phyloP scores from a whole-genome alignment of 2,888 invertebrate genomes.

The Rhagonycha lutea region DNA sequence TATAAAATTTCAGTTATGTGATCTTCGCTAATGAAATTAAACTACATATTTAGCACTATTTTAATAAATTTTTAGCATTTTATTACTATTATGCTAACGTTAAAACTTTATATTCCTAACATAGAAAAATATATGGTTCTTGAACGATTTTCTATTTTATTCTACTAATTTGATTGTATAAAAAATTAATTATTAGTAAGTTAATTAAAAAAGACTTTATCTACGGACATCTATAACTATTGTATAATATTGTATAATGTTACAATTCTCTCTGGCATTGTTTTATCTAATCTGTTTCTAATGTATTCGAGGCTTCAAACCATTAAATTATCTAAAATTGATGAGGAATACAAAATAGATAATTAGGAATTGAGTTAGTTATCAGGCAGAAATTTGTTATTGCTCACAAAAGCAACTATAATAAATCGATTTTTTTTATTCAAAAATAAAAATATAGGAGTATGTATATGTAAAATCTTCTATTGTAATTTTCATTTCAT shows the following conservation, averaged over 20 bases:
- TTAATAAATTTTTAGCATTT: not conserved
- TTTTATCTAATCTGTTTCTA: not conserved
- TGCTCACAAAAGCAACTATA: not conserved
- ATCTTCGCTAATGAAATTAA: not conserved
- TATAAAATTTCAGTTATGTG: not conserved
- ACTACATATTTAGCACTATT: not conserved
- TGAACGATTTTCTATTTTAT: too few species aligned
- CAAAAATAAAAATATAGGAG: too few species aligned
- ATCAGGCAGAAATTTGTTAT: not conserved
- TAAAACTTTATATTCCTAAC: too few species aligned
- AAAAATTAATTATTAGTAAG: not conserved
- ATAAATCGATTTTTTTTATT: too few species aligned
- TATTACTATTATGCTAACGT: too few species aligned
- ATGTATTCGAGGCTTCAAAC: not conserved
- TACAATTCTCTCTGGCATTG: not conserved
- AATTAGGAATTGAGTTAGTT: not conserved
- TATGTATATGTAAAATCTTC: too few species aligned
- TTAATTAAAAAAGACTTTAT: not conserved
- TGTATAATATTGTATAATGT: not conserved
- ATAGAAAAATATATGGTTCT: too few species aligned
- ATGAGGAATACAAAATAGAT: not conserved
- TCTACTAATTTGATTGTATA: too few species aligned
- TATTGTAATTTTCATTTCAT: too few species aligned
- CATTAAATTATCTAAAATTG: not conserved
- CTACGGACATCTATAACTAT: not conserved